Evolutionary conservation across 1,140 invertebrate species (phyloP), one percentile per base, ranked within the genome.

Genomic region (Yoshiicerus persimilis): DNA sequence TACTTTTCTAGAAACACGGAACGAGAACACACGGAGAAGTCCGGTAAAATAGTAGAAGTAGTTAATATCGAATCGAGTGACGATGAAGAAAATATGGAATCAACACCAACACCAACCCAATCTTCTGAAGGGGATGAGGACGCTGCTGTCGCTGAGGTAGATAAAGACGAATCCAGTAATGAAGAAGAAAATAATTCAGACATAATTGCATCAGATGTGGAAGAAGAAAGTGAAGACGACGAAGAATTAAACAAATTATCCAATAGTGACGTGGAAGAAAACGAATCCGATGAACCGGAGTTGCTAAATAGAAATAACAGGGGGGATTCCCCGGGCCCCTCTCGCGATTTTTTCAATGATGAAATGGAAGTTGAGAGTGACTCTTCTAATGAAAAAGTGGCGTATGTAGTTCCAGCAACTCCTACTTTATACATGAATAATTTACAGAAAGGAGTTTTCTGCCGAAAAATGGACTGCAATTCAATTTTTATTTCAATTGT

Each of bases 401-500:
- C 23, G 3, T 0, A 3, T 20, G 56, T 20, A 20, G 20, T 8
- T 8, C 23, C n/a, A 10, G 10, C 32, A 4, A 1, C 34, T 0
- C 0, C 75, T 23, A 36, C 6, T 36, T n/a, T 34, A 23, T 80
- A 34, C 10, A 30, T 88, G 62, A 25, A 38, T 13, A 84, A 38
- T 9, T 75, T 77, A 13, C 20, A 70, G 5, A n/a, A 47, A 56
- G 88, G 88, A 30, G 75, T 87, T 9, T 25, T 16, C 32, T 89
- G 86, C 30, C 56, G 88, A 10, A 84, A 85, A 62, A 36, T 84
- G 34, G 38, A 87, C 41, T 84, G 36, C 1, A 85, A 84, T 38
- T 87, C 88, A 30, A 16, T 89, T 6, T 36, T 88, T 2, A 20
- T 88, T 4, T 80, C 86, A 0, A 39, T 88, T 38, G 75, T 27